Evolutionary conservation across 2,797 vertebrate species (phyloP).

Genomic region (Anas capensis): DNA sequence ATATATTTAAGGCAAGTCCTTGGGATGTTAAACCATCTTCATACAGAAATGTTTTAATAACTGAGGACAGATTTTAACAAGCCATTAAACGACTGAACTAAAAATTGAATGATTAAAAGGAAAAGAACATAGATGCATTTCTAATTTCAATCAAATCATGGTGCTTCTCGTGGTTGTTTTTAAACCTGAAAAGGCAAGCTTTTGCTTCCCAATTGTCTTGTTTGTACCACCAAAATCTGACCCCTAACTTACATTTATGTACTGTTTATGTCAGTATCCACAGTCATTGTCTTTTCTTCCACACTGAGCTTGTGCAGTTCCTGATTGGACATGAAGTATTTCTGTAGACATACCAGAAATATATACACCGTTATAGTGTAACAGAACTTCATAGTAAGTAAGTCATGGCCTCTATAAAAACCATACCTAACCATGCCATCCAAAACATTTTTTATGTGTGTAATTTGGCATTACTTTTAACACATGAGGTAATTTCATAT

Average conservation of each 20-base stretch:
- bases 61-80: slow-evolving; percentile 11
- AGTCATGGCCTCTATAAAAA: neutral
- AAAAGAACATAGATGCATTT: neutral
- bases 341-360: neutral
- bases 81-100: neutral
- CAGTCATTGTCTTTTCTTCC: neutral
- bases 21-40: slow-evolving; percentile 16
- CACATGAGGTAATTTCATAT: neutral
- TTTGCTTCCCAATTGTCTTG: neutral
- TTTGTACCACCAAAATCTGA: neutral
- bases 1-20: slow-evolving; percentile 19
- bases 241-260: neutral
- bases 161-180: neutral
- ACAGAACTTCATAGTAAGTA: neutral
- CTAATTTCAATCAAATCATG: neutral
- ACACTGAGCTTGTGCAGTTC: neutral
- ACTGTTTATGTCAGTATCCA: neutral
- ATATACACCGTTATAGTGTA: neutral
- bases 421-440: neutral
- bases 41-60: slow-evolving; percentile 8
- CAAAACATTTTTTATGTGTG: neutral
- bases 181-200: neutral
- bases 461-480: neutral
- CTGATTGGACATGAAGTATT: neutral
- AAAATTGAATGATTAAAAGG: slow-evolving; percentile 24